These are phyloP conservation scores for Heliopora coerulea DNA, from an alignment of 92 coral and sea anemone genomes.

Conservation along the genomic window DNA sequence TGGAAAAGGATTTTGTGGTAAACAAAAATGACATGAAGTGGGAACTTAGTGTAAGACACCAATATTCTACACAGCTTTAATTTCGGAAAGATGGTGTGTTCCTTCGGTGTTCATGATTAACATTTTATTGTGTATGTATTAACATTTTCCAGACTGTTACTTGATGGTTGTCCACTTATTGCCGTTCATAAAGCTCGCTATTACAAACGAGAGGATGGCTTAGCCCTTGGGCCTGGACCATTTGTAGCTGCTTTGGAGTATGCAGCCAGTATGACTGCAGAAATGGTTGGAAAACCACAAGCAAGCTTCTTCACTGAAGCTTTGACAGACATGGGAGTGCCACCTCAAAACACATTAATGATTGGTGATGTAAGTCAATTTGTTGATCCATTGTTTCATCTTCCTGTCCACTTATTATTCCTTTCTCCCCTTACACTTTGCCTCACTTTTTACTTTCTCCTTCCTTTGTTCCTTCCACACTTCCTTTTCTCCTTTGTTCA, in stretches of 20 bases:
- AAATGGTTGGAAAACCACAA: slow-evolving; percentile 86
- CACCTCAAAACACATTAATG: slow-evolving; percentile 74
- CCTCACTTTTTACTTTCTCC: not conserved
- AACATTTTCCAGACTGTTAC: slow-evolving; percentile 55
- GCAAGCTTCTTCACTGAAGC: slow-evolving; percentile 73
- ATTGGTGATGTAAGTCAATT: slow-evolving; percentile 85
- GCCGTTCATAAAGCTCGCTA: slow-evolving; percentile 93
- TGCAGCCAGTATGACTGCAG: slow-evolving; percentile 74
- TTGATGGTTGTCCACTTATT: slow-evolving; percentile 81
- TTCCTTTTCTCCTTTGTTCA: not conserved
- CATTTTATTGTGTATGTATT: not conserved
- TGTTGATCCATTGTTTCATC: too few relatives aligned
- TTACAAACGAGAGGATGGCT: slow-evolving; percentile 86
- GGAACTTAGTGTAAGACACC: too few relatives aligned
- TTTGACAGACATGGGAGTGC: slow-evolving; percentile 64
- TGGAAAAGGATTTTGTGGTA: too few relatives aligned
- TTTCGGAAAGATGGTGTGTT: too few relatives aligned
- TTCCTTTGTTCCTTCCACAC: not conserved
- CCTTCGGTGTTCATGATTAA: too few relatives aligned
- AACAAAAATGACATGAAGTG: too few relatives aligned
- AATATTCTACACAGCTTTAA: too few relatives aligned
- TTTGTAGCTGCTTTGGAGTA: slow-evolving; percentile 90
- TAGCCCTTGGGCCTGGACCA: slow-evolving; percentile 97
- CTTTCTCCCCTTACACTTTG: not conserved
- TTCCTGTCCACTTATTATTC: not conserved